Percentiles rank a stretch among this genome's conserved stretches.
Conservation (phyloP, 1,140 invertebrate species). For the Achroia grisella region DNA sequence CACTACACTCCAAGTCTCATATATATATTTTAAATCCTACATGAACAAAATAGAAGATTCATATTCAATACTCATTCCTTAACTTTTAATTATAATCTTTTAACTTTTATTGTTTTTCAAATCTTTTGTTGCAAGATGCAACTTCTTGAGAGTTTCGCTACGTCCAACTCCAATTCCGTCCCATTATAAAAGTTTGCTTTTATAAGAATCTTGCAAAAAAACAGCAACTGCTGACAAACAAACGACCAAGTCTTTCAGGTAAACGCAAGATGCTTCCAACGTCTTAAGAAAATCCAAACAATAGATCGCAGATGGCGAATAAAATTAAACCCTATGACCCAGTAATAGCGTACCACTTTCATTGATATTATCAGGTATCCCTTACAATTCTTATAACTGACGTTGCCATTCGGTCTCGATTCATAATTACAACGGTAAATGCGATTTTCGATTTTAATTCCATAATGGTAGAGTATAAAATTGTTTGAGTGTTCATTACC, state of each 20-base stretch:
- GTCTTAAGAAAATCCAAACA: conserved; percentile 49
- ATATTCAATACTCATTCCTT: too few species aligned
- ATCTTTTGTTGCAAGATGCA: too few species aligned
- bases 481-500: conserved; percentile 4
- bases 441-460: not conserved
- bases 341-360: conserved; percentile 19
- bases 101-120: too few species aligned
- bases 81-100: too few species aligned
- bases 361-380: not conserved
- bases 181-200: conserved; percentile 3
- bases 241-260: conserved; percentile 57
- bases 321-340: conserved; percentile 16
- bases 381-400: too few species aligned
- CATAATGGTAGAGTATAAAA: conserved; percentile 8
- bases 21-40: too few species aligned
- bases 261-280: conserved; percentile 50
- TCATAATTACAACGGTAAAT: not conserved
- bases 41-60: too few species aligned
- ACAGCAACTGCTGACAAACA: conserved; percentile 34
- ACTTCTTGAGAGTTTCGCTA: not conserved
- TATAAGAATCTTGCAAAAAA: conserved; percentile 36
- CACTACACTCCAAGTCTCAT: too few species aligned
- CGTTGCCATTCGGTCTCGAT: too few species aligned
- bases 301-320: not conserved
- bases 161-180: not conserved